Evolutionary conservation across 2,888 invertebrate genomes (phyloP).

Genomic region (Gandaritis pyraliata): DNA sequence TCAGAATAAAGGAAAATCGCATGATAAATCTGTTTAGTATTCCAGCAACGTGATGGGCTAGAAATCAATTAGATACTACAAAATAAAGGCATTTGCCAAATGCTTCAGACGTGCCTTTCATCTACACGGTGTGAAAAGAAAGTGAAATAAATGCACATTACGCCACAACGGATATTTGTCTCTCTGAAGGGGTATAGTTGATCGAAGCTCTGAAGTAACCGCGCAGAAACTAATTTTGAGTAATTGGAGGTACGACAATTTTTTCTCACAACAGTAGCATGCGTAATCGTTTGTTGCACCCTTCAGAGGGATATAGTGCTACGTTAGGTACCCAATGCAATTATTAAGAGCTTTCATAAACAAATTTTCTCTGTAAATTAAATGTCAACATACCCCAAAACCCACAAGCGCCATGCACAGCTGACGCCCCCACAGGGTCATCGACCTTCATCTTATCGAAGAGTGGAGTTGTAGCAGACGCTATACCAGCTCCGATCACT

Average conservation of each 20-base stretch:
- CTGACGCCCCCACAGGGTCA: slow-evolving; percentile 95
- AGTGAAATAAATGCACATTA: too few relatives aligned
- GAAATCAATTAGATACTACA: neutral
- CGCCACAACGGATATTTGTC: too few relatives aligned
- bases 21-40: neutral
- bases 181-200: too few relatives aligned
- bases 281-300: too few relatives aligned
- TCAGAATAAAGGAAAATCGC: neutral
- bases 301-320: too few relatives aligned
- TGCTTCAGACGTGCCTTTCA: neutral
- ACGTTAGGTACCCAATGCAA: too few relatives aligned
- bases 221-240: too few relatives aligned
- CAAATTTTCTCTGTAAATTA: too few relatives aligned
- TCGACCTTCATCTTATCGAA: slow-evolving; percentile 92
- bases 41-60: neutral
- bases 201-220: too few relatives aligned
- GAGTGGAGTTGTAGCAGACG: slow-evolving; percentile 88
- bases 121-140: neutral
- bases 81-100: neutral
- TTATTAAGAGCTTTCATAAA: too few relatives aligned
- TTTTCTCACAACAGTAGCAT: too few relatives aligned
- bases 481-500: slow-evolving; percentile 89
- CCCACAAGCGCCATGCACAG: slow-evolving; percentile 93
- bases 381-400: slow-evolving; percentile 88
- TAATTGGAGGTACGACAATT: too few relatives aligned